Percentiles rank a stretch among this genome's conserved stretches.
Evolutionary conservation across 2,797 vertebrate species (phyloP).

Genomic region (Pseudochirops cupreus): DNA sequence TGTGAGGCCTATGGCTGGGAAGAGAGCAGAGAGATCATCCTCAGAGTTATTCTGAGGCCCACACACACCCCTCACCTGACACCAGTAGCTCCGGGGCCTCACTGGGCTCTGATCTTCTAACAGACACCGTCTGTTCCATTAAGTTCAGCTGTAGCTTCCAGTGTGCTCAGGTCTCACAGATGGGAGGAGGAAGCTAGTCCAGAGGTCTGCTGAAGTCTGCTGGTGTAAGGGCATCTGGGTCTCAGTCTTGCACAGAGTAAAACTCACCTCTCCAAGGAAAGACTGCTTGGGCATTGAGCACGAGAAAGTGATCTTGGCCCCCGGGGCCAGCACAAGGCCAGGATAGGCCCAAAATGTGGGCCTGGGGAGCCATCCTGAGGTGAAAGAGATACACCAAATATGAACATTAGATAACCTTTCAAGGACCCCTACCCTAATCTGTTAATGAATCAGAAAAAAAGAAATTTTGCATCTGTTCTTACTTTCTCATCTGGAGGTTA

Average conservation of each 20-base stretch:
- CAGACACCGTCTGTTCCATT: background rate
- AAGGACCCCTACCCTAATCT: background rate
- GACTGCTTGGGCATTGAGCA: background rate
- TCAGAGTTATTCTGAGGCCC: background rate
- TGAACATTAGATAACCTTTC: background rate
- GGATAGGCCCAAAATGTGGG: too few relatives aligned
- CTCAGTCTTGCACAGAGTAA: background rate
- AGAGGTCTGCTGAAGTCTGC: background rate
- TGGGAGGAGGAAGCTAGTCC: background rate
- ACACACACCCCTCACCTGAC: background rate
- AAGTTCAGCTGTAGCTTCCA: background rate
- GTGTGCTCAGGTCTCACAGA: background rate
- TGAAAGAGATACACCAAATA: fast-evolving
- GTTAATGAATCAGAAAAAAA: background rate
- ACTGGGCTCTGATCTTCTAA: background rate
- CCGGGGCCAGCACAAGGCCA: background rate
- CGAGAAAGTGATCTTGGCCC: background rate
- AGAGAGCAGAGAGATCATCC: too few relatives aligned
- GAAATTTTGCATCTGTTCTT: background rate
- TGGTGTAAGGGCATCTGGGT: background rate
- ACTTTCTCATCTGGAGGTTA: background rate
- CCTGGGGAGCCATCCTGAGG: background rate
- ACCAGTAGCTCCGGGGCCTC: background rate
- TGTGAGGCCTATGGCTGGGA: too few relatives aligned
- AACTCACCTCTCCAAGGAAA: background rate